These are phyloP conservation scores for Aplidium turbinatum DNA, from an alignment of 23 tunicate species.

Conservation along the genomic window DNA sequence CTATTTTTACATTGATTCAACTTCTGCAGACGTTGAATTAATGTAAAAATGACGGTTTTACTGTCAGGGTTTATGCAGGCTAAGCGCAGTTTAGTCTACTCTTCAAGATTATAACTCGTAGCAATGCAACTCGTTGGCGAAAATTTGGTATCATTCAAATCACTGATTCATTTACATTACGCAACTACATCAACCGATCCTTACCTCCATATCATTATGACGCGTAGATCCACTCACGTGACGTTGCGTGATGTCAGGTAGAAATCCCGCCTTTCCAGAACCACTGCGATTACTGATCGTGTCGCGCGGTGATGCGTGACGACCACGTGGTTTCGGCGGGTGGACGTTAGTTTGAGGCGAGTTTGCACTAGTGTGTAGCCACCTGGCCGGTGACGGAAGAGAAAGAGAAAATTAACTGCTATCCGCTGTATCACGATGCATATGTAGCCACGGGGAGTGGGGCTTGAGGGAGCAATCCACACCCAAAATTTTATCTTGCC, in stretches of 20 bases:
- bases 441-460: too few species aligned
- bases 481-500: neutral
- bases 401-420: neutral
- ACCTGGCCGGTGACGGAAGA: slow-evolving; percentile 8
- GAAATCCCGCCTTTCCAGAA: slow-evolving; percentile 34
- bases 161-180: too few species aligned
- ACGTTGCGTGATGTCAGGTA: slow-evolving; percentile 55
- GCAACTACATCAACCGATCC: too few species aligned
- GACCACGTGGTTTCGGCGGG: slow-evolving; percentile 12
- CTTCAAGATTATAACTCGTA: too few species aligned
- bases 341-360: neutral
- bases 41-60: too few species aligned
- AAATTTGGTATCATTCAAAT: too few species aligned
- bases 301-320: neutral
- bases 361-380: slow-evolving; percentile 30
- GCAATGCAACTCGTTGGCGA: too few species aligned
- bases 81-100: too few species aligned
- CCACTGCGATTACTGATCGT: slow-evolving; percentile 1
- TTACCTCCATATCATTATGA: slow-evolving; percentile 33
- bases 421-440: neutral
- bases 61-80: too few species aligned
- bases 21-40: too few species aligned
- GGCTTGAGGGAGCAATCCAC: too few species aligned
- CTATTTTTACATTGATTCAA: too few species aligned
- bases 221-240: slow-evolving; percentile 26